Conservation (phyloP, 2,113 vertebrate species). For the Urocynchramus pylzowi region DNA sequence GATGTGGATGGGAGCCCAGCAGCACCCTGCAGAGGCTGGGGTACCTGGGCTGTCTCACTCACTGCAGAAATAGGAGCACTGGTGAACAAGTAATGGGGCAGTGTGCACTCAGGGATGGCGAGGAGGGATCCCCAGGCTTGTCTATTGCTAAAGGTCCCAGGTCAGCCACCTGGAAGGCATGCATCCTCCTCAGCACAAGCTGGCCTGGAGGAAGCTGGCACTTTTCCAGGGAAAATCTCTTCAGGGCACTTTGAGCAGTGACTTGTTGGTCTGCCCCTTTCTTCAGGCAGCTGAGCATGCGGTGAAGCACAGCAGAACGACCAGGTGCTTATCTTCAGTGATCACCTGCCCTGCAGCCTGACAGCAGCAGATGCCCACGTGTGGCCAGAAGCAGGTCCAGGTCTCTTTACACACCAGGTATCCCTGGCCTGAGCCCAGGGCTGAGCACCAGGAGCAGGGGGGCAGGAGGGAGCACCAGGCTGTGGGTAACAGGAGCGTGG, state of each 20-base stretch:
- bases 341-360: neutral
- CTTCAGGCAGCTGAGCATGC: neutral
- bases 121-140: neutral
- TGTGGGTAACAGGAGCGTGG: neutral
- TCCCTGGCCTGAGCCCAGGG: neutral
- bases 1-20: neutral
- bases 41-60: neutral
- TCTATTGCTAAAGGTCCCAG: neutral
- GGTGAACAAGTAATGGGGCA: rapidly evolving
- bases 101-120: rapidly evolving
- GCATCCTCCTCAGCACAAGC: neutral
- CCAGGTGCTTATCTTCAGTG: neutral
- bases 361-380: neutral
- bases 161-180: neutral
- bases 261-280: neutral
- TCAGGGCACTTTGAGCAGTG: rapidly evolving
- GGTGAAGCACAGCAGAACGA: neutral
- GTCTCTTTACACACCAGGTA: neutral
- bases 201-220: neutral
- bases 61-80: neutral
- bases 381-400: neutral
- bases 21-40: neutral
- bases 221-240: neutral
- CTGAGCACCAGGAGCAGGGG: neutral
- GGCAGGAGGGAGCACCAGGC: neutral